These are phyloP conservation scores for Mastomys coucha DNA, from an alignment of 2,113 vertebrate genomes.

Conservation along the genomic window DNA sequence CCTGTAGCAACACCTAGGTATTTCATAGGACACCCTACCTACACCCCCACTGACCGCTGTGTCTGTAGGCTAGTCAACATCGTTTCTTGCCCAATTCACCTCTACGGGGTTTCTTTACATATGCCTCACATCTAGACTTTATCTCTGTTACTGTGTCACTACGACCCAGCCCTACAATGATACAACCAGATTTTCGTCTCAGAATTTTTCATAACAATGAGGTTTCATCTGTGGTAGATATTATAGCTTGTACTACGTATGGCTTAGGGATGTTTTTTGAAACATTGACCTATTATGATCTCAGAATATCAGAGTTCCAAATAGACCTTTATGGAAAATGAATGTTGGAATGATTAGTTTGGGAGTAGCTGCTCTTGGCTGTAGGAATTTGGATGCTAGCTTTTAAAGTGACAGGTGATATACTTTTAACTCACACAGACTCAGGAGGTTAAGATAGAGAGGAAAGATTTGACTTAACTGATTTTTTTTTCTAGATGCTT, in stretches of 20 bases:
- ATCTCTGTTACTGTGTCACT: neutral
- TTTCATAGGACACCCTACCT: neutral
- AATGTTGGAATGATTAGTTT: slow-evolving; percentile 40
- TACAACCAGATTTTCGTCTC: neutral
- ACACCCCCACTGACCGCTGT: neutral
- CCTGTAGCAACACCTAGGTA: neutral
- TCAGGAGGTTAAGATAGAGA: neutral
- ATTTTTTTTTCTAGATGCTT: slow-evolving; percentile 28
- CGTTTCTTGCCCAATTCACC: neutral
- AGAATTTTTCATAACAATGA: slow-evolving; percentile 16
- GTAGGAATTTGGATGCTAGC: neutral
- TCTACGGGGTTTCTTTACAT: slow-evolving; percentile 17
- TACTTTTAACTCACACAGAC: neutral
- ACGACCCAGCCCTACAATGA: neutral
- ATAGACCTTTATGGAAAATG: neutral
- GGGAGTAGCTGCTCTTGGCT: neutral
- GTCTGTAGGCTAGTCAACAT: neutral
- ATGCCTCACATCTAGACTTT: neutral
- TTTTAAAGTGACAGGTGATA: neutral
- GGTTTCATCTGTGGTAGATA: slow-evolving; percentile 13
- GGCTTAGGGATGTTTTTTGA: neutral
- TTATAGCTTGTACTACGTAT: neutral
- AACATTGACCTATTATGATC: neutral
- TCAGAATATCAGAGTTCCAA: neutral
- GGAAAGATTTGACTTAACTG: neutral